Evolutionary conservation across 2,888 invertebrate genomes (phyloP), one percentile per base, ranked within the genome.

Genomic region (Yponomeuta plumbellus): DNA sequence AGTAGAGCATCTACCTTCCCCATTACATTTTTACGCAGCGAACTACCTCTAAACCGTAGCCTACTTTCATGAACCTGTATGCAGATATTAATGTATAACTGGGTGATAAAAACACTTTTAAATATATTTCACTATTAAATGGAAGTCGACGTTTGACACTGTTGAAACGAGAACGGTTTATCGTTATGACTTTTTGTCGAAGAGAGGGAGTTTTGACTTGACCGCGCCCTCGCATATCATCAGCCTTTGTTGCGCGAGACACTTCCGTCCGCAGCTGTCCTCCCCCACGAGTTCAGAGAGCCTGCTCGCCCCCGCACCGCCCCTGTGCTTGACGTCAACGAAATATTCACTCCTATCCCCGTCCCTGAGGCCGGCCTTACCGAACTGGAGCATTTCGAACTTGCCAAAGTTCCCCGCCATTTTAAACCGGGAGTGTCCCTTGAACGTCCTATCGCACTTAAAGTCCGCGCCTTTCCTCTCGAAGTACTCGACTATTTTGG

Each of bases 141-240:
- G 22, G 23, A 59, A 59, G 22, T 59, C 59, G n/a, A 22, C 59
- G 22, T 21, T 23, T 21, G 23, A 22, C 44, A 52, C 59, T 11
- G 59, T 59, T 59, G 22, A 23, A 11, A 59, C 59, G 59, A 20
- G 59, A 23, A 59, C 59, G 59, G 59, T 20, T 23, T 23, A 23
- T 13, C 65, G 85, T 78, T 87, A 90, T 72, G 88, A 80, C 73
- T 84, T 83, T 74, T 83, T 96, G 85, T 97, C 97, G 84, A 97
- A 97, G 58, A 97, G 93, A 71, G 95, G 96, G 79, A 97, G 92
- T 85, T 97, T 97, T 66, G 96, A 96, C 77, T 94, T 93, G 68
- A 97, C 97, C 66, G 97, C 97, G 71, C 97, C 97, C 79, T 97
- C 97, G 84, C 97, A 97, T 52, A 97, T 93, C 79, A 94, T 94